Base-by-base conservation (phyloP, 2,888 invertebrate species). In the Eristalis tenax region DNA sequence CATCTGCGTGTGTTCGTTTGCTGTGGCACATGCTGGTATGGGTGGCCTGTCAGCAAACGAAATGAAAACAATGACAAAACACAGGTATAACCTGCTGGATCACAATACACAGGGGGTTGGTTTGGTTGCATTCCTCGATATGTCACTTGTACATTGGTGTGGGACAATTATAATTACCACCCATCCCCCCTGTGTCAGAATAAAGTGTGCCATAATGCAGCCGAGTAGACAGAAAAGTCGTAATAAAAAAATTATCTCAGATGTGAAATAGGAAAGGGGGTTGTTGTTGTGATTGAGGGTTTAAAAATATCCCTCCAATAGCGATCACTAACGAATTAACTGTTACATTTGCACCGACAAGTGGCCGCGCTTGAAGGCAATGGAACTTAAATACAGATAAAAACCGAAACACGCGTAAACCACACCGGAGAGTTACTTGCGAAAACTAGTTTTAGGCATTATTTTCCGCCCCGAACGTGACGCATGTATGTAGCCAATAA, bases 121-220 rank as follows among this genome's bases (percentile, higher is more conserved):
- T 57, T 38, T 8, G 75, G 70, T 79, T 83, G 75, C 75, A 76
- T 83, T 75, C 64, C 56, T 22, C 63, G 28, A 59, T 40, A n/a
- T 75, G 26, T 82, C 83, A 86, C 70, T 82, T 79, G 83, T 61
- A 76, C 80, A 50, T 50, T 61, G 32, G 28, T 70, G 61, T 69
- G 40, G 64, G 69, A 69, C 70, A 81, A 77, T 86, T 75, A 83
- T 71, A 76, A 83, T 87, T 83, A 87, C 69, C 61, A 57, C 63
- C 28, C 79, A 26, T 26, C 61, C 63, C 63, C 28, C 79, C 59
- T 26, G 26, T 68, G 66, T 57, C 75, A 87, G 76, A 79, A 65
- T 80, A 79, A 87, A 87, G 87, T 83, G 87, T 76, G 87, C 64
- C 87, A 83, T 83, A 83, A 83, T 80, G 76, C 76, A 76, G 57